These are phyloP conservation scores for Epirrhoe tristata DNA, from an alignment of 2,888 invertebrate species.

Conservation along the genomic window DNA sequence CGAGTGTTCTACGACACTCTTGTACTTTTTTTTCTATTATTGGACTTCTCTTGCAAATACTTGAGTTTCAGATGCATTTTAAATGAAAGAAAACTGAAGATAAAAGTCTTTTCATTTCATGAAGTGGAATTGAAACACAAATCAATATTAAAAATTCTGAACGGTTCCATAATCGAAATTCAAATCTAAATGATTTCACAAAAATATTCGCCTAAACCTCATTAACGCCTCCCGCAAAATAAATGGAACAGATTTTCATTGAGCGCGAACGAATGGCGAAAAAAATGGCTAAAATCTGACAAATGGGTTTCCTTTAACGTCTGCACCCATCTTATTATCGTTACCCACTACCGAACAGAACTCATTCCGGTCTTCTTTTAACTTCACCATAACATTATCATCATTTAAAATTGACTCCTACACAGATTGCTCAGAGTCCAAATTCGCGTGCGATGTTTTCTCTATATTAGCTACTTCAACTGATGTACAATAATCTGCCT, in stretches of 20 bases:
- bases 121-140: background rate
- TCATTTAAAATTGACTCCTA: conserved; percentile 54
- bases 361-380: conserved; percentile 80
- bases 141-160: conserved; percentile 1
- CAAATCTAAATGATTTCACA: conserved; percentile 41
- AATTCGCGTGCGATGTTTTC: conserved; percentile 50
- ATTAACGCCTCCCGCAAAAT: conserved; percentile 73
- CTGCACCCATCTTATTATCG: conserved; percentile 86
- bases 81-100: background rate
- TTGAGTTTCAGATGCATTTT: too few relatives aligned
- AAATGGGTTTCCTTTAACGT: conserved; percentile 86
- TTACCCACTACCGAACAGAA: conserved; percentile 84
- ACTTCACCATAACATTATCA: conserved; percentile 56
- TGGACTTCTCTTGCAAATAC: background rate
- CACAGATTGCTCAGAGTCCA: conserved; percentile 43
- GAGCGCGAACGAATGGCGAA: conserved; percentile 77
- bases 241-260: conserved; percentile 84
- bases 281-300: conserved; percentile 84
- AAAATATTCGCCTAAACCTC: conserved; percentile 64
- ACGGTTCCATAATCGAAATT: conserved; percentile 24
- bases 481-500: conserved; percentile 49
- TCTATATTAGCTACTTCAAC: conserved; percentile 52
- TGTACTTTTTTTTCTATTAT: background rate
- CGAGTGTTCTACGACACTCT: too few relatives aligned
- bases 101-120: background rate